Percentiles rank a stretch among this genome's conserved stretches.
Conservation (phyloP, 2,113 vertebrate genomes). For the Myrmecobius fasciatus region DNA sequence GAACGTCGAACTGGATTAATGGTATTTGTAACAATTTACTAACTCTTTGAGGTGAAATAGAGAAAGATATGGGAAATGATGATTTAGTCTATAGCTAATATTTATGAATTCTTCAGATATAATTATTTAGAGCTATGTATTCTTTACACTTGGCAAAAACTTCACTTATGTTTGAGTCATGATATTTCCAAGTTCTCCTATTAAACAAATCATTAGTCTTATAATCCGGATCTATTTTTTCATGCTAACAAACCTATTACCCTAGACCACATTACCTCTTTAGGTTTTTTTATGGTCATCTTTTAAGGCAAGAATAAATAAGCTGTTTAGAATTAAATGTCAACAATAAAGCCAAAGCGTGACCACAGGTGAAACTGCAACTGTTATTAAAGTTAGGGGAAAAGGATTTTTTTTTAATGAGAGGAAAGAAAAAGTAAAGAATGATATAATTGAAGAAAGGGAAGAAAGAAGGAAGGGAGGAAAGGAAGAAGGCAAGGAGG, state of each 20-base stretch:
- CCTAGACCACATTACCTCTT: background rate
- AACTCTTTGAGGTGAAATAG: conserved; percentile 1
- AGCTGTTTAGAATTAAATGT: conserved; percentile 20
- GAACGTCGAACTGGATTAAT: background rate
- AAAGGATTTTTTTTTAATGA: background rate
- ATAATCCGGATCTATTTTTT: background rate
- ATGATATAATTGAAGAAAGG: background rate
- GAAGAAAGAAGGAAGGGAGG: background rate
- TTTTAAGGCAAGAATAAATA: background rate
- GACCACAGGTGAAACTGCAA: background rate
- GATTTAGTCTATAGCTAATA: background rate
- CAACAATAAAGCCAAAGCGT: conserved; percentile 28
- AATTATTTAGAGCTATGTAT: conserved; percentile 4
- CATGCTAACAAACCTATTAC: background rate
- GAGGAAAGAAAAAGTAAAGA: background rate
- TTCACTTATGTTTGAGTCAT: conserved; percentile 1
- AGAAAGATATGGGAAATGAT: background rate
- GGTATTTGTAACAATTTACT: background rate
- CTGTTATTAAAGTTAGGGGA: background rate
- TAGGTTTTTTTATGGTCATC: background rate
- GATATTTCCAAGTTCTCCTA: background rate
- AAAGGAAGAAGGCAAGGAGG: background rate
- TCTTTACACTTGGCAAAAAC: background rate
- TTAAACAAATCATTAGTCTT: background rate
- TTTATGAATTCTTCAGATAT: conserved; percentile 17